These are phyloP conservation scores for Selenia dentaria DNA, from an alignment of 2,888 invertebrate genomes.

Conservation along the genomic window DNA sequence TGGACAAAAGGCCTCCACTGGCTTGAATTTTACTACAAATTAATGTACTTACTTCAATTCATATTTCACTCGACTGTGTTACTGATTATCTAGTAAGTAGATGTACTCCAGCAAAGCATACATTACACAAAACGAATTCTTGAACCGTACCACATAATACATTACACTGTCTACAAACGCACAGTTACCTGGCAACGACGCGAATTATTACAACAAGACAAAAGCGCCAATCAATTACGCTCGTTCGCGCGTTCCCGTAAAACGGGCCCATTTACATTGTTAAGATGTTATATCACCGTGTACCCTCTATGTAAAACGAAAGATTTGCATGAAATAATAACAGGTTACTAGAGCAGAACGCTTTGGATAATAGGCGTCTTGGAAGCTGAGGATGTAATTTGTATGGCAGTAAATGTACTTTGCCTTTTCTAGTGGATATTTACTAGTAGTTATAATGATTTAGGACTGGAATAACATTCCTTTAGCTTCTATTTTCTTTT, in stretches of 20 bases:
- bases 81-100: no score
- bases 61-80: no score
- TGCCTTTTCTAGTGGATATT: conserved; percentile 1
- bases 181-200: conserved; percentile 1
- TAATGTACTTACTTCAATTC: no score
- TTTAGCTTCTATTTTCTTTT: no score
- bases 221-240: conserved; percentile 17
- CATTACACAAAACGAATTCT: not conserved
- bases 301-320: conserved; percentile 12
- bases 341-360: conserved; percentile 11
- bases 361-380: conserved; percentile 9
- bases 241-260: conserved; percentile 8
- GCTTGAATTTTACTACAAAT: no score
- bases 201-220: conserved; percentile 19
- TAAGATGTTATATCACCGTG: conserved; percentile 3
- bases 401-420: conserved; percentile 2
- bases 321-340: conserved; percentile 23
- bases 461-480: not conserved
- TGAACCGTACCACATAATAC: not conserved
- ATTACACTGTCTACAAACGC: not conserved
- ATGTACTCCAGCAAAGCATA: no score
- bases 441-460: not conserved
- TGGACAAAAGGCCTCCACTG: no score
- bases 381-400: conserved; percentile 9
- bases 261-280: conserved; percentile 23